Evolutionary conservation across 2,113 vertebrate genomes (phyloP).

Genomic region (Spea bombifrons): DNA sequence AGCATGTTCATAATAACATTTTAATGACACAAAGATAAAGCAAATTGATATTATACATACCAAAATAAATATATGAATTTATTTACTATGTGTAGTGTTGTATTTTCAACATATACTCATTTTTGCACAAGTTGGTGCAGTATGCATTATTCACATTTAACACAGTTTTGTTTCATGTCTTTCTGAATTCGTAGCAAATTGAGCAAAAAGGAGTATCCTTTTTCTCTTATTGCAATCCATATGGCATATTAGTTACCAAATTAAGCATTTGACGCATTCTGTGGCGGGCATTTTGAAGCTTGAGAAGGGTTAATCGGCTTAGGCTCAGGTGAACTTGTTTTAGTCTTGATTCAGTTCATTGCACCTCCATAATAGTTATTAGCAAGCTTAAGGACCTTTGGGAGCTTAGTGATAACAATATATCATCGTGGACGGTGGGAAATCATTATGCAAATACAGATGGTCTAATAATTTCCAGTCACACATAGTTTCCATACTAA

Average conservation of each 20-base stretch:
- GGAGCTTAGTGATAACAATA: slow-evolving; percentile 88
- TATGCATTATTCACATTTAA: not conserved
- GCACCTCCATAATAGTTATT: slow-evolving; percentile 98
- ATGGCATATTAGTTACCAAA: slow-evolving; percentile 54
- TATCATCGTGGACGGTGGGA: slow-evolving; percentile 71
- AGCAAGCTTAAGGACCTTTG: slow-evolving; percentile 95
- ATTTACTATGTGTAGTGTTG: too few relatives aligned
- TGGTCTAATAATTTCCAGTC: slow-evolving; percentile 81
- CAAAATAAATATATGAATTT: too few relatives aligned
- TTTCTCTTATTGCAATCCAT: slow-evolving; percentile 28
- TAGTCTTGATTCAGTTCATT: slow-evolving; percentile 89
- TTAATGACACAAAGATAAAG: too few relatives aligned
- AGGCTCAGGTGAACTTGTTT: slow-evolving; percentile 98
- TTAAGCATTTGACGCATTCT: slow-evolving; percentile 57
- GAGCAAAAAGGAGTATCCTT: slow-evolving; percentile 42
- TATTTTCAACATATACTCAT: too few relatives aligned
- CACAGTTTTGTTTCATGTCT: not conserved
- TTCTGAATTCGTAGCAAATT: not conserved
- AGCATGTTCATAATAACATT: too few relatives aligned
- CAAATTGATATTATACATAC: too few relatives aligned
- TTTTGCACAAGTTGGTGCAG: too few relatives aligned
- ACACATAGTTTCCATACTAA: slow-evolving; percentile 77
- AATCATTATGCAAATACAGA: slow-evolving; percentile 93
- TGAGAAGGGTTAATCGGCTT: slow-evolving; percentile 87
- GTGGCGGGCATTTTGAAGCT: slow-evolving; percentile 55